phyloP scores from a whole-genome alignment of 2,797 vertebrate genomes.

The Knipowitschia caucasica region DNA sequence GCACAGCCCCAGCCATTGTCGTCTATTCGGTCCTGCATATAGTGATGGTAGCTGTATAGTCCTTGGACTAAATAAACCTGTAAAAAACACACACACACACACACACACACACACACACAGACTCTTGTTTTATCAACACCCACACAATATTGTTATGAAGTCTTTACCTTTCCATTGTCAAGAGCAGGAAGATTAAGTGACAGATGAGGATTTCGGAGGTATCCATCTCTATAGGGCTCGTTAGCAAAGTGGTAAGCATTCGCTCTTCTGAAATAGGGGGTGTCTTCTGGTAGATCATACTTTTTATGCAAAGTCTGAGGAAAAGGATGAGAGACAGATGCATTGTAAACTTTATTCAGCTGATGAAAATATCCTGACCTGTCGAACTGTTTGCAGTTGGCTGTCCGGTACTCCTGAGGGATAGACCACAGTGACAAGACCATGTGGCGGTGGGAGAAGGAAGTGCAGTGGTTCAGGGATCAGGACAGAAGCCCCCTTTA shows the following conservation, averaged over 20 bases:
- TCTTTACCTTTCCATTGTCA: conserved; percentile 81
- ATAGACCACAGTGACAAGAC: conserved; percentile 83
- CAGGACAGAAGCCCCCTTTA: conserved; percentile 81
- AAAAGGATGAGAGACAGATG: conserved; percentile 2
- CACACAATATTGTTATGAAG: conserved; percentile 1
- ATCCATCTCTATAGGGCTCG: conserved; percentile 86
- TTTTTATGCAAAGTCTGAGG: conserved; percentile 85
- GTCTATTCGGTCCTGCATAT: conserved; percentile 90
- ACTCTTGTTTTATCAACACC: background rate
- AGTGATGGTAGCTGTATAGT: conserved; percentile 91
- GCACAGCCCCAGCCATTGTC: conserved; percentile 98
- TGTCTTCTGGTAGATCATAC: conserved; percentile 81
- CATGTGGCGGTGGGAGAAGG: conserved; percentile 79
- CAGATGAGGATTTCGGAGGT: conserved; percentile 87
- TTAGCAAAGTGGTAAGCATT: conserved; percentile 90
- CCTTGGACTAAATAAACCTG: conserved; percentile 86
- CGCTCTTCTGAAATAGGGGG: conserved; percentile 87
- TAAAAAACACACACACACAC: background rate
- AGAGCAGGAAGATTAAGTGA: conserved; percentile 78
- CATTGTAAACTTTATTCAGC: background rate
- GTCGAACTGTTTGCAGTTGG: conserved; percentile 81
- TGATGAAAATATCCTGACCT: conserved; percentile 60
- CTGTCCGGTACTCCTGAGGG: conserved; percentile 85
- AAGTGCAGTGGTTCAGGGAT: conserved; percentile 90
- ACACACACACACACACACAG: background rate